Conservation (phyloP, 2,797 vertebrate genomes). For the Petrocephalus sullivani region DNA sequence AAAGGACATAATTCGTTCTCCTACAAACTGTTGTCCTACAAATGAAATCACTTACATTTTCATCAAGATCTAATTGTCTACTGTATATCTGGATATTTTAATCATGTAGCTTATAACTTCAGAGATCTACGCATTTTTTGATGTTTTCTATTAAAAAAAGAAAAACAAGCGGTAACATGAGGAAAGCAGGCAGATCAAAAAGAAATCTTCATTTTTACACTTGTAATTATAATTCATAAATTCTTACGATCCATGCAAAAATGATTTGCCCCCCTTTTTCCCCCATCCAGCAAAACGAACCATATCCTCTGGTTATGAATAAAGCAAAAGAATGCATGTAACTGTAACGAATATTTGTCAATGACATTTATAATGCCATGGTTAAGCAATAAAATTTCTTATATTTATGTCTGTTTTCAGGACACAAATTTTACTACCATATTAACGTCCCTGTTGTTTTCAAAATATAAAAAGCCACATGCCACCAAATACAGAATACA, state of each 20-base stretch:
- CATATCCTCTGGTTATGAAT: background rate
- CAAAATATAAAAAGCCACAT: constrained; percentile 30
- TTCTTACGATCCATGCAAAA: background rate
- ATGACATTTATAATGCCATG: background rate
- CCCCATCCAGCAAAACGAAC: background rate
- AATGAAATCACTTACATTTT: background rate
- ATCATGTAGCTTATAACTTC: background rate
- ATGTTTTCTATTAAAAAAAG: background rate
- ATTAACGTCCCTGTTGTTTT: constrained; percentile 24
- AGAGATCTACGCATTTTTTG: background rate
- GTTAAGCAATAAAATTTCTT: background rate
- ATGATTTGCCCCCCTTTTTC: background rate
- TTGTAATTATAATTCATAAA: background rate
- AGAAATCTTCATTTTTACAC: background rate
- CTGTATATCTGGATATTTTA: background rate
- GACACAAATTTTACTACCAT: constrained; percentile 23
- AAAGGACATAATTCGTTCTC: background rate
- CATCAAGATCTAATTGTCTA: background rate
- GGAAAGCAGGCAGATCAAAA: background rate
- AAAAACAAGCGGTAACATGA: background rate
- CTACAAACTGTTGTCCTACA: background rate
- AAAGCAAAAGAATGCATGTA: background rate
- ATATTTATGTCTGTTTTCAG: background rate
- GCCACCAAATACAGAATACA: constrained; percentile 42
- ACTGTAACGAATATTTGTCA: background rate